Evolutionary conservation across 2,888 invertebrate species (phyloP).

Genomic region (Germaria angustata): DNA sequence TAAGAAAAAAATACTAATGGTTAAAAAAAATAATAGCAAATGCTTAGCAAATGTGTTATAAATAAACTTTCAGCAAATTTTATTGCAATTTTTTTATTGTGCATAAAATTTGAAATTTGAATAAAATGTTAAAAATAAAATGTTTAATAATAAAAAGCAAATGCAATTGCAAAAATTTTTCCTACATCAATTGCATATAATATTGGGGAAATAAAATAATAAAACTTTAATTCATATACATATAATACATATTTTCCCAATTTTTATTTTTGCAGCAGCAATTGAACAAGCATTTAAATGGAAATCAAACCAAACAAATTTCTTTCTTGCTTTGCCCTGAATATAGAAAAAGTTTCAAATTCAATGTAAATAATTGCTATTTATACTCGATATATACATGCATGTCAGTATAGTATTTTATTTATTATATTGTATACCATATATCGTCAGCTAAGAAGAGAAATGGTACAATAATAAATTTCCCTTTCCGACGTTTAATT

Average conservation of each 20-base stretch:
- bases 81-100: background rate
- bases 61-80: no score
- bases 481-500: no score
- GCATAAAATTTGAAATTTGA: background rate
- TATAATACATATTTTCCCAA: no score
- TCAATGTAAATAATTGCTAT: background rate
- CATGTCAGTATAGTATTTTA: no score
- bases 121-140: background rate
- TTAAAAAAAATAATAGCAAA: no score
- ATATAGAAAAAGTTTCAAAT: background rate
- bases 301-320: background rate
- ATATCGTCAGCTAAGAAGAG: background rate
- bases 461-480: no score
- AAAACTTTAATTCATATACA: no score
- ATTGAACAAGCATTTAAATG: conserved; percentile 7
- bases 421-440: background rate
- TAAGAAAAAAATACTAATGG: no score
- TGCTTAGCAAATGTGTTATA: no score
- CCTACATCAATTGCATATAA: background rate
- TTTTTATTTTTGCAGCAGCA: background rate
- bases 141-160: background rate
- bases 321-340: background rate
- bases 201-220: background rate
- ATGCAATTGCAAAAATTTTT: background rate
- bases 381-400: no score